These are phyloP conservation scores for Enteromius trimaculatus DNA, from an alignment of 2,797 vertebrate genomes.

Conservation along the genomic window DNA sequence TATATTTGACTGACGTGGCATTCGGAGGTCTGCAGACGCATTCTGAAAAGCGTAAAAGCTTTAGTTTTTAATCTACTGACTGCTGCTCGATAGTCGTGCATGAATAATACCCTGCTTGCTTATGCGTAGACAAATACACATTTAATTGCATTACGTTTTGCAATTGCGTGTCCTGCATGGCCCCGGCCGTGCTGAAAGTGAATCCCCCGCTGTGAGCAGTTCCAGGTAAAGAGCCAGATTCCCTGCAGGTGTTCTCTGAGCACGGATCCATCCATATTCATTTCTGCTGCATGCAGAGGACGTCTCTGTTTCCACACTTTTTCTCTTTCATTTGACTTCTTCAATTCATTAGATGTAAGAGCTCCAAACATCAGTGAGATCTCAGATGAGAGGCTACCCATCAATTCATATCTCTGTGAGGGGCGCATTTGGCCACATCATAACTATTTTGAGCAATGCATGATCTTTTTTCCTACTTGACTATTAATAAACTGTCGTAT, in stretches of 20 bases:
- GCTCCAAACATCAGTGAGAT: conserved; percentile 26
- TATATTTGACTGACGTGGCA: conserved; percentile 2
- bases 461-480: neutral
- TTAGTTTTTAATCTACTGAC: conserved; percentile 15
- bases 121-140: conserved; percentile 23
- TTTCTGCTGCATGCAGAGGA: conserved; percentile 37
- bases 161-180: conserved; percentile 33
- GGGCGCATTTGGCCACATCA: neutral
- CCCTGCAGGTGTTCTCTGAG: conserved; percentile 40
- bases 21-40: neutral
- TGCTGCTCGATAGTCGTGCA: neutral
- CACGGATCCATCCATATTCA: conserved; percentile 53
- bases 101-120: conserved; percentile 6
- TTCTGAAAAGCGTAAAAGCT: conserved; percentile 15
- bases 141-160: conserved; percentile 51
- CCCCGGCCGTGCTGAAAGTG: conserved; percentile 16
- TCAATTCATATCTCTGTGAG: conserved; percentile 8
- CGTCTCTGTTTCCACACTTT: conserved; percentile 36
- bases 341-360: conserved; percentile 34
- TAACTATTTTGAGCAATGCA: conserved; percentile 6
- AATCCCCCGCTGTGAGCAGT: conserved; percentile 37
- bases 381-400: conserved; percentile 19
- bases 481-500: neutral
- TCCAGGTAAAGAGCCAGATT: conserved; percentile 54
- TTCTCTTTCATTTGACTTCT: conserved; percentile 52